Conservation (phyloP, 1,140 invertebrate genomes). For the Leptestheria dahalacensis region DNA sequence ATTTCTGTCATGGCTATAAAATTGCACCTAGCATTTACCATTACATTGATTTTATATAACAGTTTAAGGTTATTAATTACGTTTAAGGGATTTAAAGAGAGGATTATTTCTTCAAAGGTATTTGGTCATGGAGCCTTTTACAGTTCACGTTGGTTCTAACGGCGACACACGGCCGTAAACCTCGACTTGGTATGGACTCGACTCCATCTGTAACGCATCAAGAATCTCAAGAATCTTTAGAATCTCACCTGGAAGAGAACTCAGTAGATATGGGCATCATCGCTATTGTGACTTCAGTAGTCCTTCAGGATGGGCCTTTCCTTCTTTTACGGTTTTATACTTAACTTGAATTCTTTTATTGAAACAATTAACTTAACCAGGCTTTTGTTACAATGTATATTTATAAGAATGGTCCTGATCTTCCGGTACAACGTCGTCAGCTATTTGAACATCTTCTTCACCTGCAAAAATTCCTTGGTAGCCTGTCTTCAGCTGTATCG, state of each 20-base stretch:
- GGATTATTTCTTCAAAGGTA: slow-evolving; percentile 29
- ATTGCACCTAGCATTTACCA: no score
- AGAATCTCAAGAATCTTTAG: not conserved
- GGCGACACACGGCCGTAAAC: slow-evolving; percentile 41
- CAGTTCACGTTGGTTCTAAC: slow-evolving; percentile 82
- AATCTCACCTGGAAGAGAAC: slow-evolving; percentile 11
- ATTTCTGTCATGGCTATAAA: no score
- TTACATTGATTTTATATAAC: no score
- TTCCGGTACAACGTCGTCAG: slow-evolving; percentile 70
- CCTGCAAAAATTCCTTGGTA: slow-evolving; percentile 73
- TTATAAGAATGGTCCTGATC: slow-evolving; percentile 76
- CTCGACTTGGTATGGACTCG: slow-evolving; percentile 17
- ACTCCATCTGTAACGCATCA: not conserved
- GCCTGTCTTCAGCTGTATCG: slow-evolving; percentile 70
- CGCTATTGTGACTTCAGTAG: slow-evolving; percentile 25
- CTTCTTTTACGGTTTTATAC: slow-evolving; percentile 45
- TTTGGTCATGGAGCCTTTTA: slow-evolving; percentile 76
- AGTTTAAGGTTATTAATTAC: no score
- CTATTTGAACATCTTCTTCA: slow-evolving; percentile 69
- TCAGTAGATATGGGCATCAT: slow-evolving; percentile 25
- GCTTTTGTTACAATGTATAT: no score
- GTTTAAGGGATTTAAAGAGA: no score
- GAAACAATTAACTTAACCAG: no score
- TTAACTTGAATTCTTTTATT: no score
- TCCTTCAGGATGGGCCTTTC: slow-evolving; percentile 61